Base-by-base conservation (phyloP, 2,113 vertebrate genomes). In the Cairina moschata region DNA sequence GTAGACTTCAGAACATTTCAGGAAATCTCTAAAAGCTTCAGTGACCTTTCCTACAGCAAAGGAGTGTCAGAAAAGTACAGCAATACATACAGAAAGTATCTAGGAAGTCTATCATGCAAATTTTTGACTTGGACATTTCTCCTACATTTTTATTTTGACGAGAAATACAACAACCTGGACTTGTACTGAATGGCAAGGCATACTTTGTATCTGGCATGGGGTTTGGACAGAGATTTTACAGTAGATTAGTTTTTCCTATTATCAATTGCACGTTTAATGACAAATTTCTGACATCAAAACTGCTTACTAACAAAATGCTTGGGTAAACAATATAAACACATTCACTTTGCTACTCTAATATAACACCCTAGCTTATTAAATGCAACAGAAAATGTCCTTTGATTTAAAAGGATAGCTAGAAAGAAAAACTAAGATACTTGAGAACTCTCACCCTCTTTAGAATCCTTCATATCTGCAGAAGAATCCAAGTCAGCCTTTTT, bases 391-490 rank as follows among this genome's bases (percentile, higher is more conserved):
- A 65, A 32, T 7, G 6, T 13, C 16, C 52, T 50, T 71, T 29
- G 26, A 78, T 50, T 56, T 34, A 81, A 66, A 59, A 68, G 13
- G 18, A 60, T 0, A 73, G 50, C 22, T 1, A 38, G 11, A 79
- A 83, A 38, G 17, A 32, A 55, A 48, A 21, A 67, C 8, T 4
- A 21, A 56, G 54, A 16, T 7, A 42, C 15, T 10, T 40, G 4
- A 79, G 36, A 69, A 69, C 66, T 60, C 97, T 96, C 93, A 99
- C 99, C 98, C 97, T 99, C 98, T 76, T 97, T 98, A 68, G 98
- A 98, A 97, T 99, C 99, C 98, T 97, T 99, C 99, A 99, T 99
- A 91, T 98, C 98, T 96, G 97, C 97, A 92, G 95, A 83, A 95
- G 96, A 91, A 95, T 98, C 97, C 86, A 97, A 91, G 96, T 95